Base-by-base conservation (phyloP, 1,140 invertebrate genomes). In the Druon quercuslanigerum region DNA sequence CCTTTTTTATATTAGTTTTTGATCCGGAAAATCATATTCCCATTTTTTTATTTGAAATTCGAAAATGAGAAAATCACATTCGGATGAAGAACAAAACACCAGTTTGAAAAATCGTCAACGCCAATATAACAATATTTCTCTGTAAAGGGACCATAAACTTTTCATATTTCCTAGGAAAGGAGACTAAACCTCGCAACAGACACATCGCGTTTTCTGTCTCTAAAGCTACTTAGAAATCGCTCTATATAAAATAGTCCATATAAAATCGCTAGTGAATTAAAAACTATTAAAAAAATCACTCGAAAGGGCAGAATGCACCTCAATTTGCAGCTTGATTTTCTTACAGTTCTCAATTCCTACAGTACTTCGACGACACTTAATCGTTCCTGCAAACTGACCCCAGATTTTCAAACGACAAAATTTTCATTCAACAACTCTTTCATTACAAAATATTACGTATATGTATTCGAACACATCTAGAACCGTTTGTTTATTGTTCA, bases 201-300 rank as follows among this genome's bases (percentile, higher is more conserved):
- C 60, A 66, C 16, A 40, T 33, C 60, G 20, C 40, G 17, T 20
- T 40, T 66, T n/a, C 25, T 12, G 40, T 40, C 25, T 33, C 60
- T 66, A 66, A 40, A 66, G 14, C 60, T 66, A 66, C 25, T 66
- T 66, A 66, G 60, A 66, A 66, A 66, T 66, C 33, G 60, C 40
- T 66, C 60, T 66, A 66, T 66, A 66, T 66, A 66, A 66, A 66
- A 66, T 66, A 66, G 60, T 66, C 25, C 60, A 66, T 66, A 66
- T 66, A 51, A 77, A 72, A 73, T 20, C 25, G 72, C 50, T 52
- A 73, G 51, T 54, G 72, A 40, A 73, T 52, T 72, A 19, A 54
- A 73, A 73, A 25, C 25, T 52, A 73, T 52, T n/a, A n/a, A 73
- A 73, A 73, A 54, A 54, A 73, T 52, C 72, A 73, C 51, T 20